Evolutionary conservation across 2,888 invertebrate genomes (phyloP).

Genomic region (Escarpia spicata): DNA sequence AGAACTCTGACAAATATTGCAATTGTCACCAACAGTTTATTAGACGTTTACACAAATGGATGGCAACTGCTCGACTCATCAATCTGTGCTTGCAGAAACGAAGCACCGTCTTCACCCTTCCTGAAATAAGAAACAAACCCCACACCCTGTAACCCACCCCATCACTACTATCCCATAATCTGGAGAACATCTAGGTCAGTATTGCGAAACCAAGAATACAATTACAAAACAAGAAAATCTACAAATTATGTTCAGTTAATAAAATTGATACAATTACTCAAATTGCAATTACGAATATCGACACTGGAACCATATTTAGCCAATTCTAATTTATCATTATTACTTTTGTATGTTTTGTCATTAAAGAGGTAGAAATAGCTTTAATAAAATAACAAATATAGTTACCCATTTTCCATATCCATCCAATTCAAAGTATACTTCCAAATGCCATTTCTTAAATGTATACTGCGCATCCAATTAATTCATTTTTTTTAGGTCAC

Average conservation of each 20-base stretch:
- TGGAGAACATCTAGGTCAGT: not conserved
- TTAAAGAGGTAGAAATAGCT: not conserved
- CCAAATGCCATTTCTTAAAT: not conserved
- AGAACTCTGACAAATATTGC: not conserved
- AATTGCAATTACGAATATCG: not conserved
- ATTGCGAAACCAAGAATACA: not conserved
- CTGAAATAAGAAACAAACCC: constrained; percentile 3
- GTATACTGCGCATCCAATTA: not conserved
- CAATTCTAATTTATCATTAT: not conserved
- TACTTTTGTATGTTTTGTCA: not conserved
- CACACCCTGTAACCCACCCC: not conserved
- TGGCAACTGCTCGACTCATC: not conserved
- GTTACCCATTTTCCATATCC: constrained; percentile 1
- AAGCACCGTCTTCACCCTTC: not conserved
- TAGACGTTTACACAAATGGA: not conserved
- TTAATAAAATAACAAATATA: not conserved
- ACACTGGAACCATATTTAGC: not conserved
- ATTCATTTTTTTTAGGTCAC: not conserved
- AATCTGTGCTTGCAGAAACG: not conserved
- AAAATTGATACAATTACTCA: not conserved
- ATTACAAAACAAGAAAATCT: not conserved
- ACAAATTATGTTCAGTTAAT: not conserved
- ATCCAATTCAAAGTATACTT: not conserved
- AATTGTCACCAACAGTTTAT: not conserved
- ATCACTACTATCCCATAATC: not conserved